Base-by-base conservation (phyloP, 1,140 invertebrate genomes). In the Drosophila ambigua region DNA sequence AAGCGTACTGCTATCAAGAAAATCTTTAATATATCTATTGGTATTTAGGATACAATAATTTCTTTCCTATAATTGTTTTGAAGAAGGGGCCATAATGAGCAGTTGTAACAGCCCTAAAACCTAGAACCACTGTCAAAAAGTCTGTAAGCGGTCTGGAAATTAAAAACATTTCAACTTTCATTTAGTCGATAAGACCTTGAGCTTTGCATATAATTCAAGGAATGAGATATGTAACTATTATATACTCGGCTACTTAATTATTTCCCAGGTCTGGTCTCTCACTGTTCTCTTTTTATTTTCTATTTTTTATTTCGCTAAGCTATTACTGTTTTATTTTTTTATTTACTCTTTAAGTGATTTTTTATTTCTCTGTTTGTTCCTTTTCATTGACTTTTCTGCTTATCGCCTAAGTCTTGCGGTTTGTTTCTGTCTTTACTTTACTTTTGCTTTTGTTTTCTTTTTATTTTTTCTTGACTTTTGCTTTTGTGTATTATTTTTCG, bases 181-280 rank as follows among this genome's bases (percentile, higher is more conserved):
- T 39, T 39, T 13, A 4, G 35, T 39, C 13, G 4, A 2, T 39
- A 11, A 13, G 35, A 39, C 35, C 35, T 39, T 39, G 35, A 39
- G 35, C 2, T 39, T 13, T 4, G 35, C 35, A 13, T 11, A 13
- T 39, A 0, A 4, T 39, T 35, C 9, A 11, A 11, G 3, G 31
- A 11, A 8, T 9, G 31, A 35, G 31, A 35, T 35, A n/a, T n/a
- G n/a, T n/a, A 2, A 35, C 31, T 35, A 9, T 9, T 35, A 35
- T 35, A 39, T 4, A 39, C 1, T 39, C 35, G 9, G 4, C 35
- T 13, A 11, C 35, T 67, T 66, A 54, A 68, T 72, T 69, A 58
- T 69, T 72, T 72, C 49, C 57, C 69, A 72, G 69, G 57, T 72
- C 67, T 73, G 57, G 50, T 49, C 43, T 41, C 49, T 39, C 23